Base-by-base conservation (phyloP, 1,140 invertebrate species). In the Asbolus verrucosus region DNA sequence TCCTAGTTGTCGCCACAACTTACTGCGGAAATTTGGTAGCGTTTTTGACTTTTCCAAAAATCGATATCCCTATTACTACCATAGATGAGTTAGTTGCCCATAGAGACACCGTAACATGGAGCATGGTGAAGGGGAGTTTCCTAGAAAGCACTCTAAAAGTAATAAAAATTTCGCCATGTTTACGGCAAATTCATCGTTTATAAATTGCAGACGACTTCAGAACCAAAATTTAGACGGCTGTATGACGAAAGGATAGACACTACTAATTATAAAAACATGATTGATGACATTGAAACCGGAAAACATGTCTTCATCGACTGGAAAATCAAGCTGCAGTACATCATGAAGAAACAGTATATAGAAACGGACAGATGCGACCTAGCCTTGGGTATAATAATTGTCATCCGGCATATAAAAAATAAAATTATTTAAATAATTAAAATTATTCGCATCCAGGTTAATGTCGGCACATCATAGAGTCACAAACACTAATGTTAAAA, bases 11-110 rank as follows among this genome's bases (percentile, higher is more conserved):
- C 0, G 91, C 96, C 0, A 96, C 95, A 1, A 96, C 94, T 0
- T 98, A 97, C 81, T 94, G 92, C 31, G 95, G 95, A 3, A 96
- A 94, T 81, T 85, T 98, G 16, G 94, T 97, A 0, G 95, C 95
- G 2, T 96, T 96, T 78, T 85, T 98, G 5, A 97, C 96, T 0
- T 97, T 97, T 79, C 94, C 95, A 0, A 91, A 92, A 79, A 91
- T 94, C 76, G 90, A 94, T 76, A 85, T 86, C 3, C 86, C 92
- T 0, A 88, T 96, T 0, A 88, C 91, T 2, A 91, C 87, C 0
- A 79, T 96, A 0, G 83, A 88, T 4, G 91, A 95, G 75, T 78
- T 96, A 0, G 72, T 94, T 11, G 82, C 82, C 0, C 85, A 88
- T 46, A 84, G 83, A 36, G 82, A 85, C 0, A 83, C 87, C 1